Conservation (phyloP, 2,888 invertebrate genomes). For the Lamellibrachia satsuma region DNA sequence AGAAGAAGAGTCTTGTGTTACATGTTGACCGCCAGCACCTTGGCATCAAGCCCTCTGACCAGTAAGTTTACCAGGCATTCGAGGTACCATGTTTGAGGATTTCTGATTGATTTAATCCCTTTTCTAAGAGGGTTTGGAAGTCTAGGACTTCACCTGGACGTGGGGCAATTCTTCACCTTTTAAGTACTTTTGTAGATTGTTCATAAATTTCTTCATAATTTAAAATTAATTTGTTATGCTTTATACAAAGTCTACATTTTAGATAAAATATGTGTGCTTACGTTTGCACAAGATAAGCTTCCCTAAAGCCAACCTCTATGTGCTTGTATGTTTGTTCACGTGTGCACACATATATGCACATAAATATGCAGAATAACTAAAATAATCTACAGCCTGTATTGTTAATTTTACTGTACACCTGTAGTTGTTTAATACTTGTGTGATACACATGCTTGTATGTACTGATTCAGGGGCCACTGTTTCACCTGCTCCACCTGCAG, state of each 20-base stretch:
- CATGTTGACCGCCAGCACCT: slow-evolving; percentile 21
- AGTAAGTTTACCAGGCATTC: neutral
- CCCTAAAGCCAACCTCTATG: neutral
- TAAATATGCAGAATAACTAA: neutral
- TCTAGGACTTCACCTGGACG: neutral
- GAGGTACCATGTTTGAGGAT: too few relatives aligned
- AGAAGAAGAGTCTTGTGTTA: neutral
- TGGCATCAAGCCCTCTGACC: neutral
- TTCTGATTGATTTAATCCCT: too few relatives aligned
- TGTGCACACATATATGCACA: too few relatives aligned
- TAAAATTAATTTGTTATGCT: neutral
- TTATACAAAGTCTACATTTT: neutral
- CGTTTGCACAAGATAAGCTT: neutral
- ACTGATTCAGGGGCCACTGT: neutral
- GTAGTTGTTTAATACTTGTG: neutral
- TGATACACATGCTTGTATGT: neutral
- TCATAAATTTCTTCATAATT: neutral
- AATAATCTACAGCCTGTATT: neutral
- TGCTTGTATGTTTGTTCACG: neutral
- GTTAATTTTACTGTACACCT: too few relatives aligned
- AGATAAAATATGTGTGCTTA: neutral
- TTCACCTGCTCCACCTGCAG: neutral
- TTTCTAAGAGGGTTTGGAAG: neutral
- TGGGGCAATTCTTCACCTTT: neutral
- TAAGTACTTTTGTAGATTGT: neutral